A percentile compares a stretch with the other conserved stretches of the same genome.
phyloP scores from a whole-genome alignment of 2,888 invertebrate species.

The Metalampra italica region DNA sequence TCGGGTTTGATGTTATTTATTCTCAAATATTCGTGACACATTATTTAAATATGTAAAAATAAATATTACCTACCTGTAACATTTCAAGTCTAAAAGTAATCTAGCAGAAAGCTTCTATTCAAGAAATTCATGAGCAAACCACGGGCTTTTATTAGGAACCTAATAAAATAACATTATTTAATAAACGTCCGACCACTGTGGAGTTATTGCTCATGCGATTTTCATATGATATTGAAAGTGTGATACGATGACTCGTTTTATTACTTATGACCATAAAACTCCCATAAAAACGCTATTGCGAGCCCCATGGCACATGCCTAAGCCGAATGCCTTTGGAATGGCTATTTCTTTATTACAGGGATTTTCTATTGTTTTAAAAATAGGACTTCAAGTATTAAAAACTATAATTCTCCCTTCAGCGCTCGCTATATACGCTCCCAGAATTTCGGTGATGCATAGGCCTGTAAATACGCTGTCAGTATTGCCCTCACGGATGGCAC shows the following conservation, averaged over 20 bases:
- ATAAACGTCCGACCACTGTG: constrained; percentile 16
- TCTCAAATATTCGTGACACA: too few species aligned
- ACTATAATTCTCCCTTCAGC: too few species aligned
- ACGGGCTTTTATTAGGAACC: background rate
- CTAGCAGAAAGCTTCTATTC: background rate
- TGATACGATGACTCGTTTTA: constrained; percentile 44
- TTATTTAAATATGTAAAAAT: too few species aligned
- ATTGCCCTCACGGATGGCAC: background rate
- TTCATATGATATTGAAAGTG: constrained; percentile 33
- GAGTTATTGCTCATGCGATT: constrained; percentile 31
- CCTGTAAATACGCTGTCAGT: background rate
- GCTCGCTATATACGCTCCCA: too few species aligned
- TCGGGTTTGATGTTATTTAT: too few species aligned
- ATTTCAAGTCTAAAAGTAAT: background rate
- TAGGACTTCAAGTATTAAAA: too few species aligned
- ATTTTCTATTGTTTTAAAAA: too few species aligned
- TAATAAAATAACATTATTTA: constrained; percentile 12
- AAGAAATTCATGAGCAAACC: background rate
- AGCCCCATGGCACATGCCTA: constrained; percentile 21
- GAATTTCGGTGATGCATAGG: too few species aligned
- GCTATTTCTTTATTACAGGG: background rate
- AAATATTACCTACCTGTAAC: too few species aligned
- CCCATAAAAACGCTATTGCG: constrained; percentile 42
- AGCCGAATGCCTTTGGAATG: background rate
- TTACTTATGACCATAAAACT: constrained; percentile 45